Base-by-base conservation (phyloP, 2,888 invertebrate species). In the Podabrus alpinus region DNA sequence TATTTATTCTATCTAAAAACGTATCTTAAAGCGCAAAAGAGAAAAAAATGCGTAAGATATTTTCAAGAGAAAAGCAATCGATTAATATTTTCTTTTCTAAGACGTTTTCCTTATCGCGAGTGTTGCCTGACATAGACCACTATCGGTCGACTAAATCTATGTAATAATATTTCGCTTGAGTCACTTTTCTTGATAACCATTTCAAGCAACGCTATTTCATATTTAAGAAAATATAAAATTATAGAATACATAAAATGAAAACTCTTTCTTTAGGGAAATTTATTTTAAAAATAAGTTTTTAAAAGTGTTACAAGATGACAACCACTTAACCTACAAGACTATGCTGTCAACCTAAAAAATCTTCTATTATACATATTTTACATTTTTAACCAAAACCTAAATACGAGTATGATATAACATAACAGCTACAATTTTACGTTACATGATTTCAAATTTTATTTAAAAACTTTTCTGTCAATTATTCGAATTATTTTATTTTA, bases 161-260 rank as follows among this genome's bases (percentile, higher is more conserved):
- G 72, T 76, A 76, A 76, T 72, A 75, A 75, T 73, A 76, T 76
- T 76, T 76, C 73, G 72, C 76, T 68, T 60, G 68, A 76, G 73
- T 73, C 72, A 68, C 73, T 73, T 68, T 66, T 70, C 24, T 25
- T 67, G 77, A 75, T 77, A 77, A 75, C 75, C 71, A 77, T 73
- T 74, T 75, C 69, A 60, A 67, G 70, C 61, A 71, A 61, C 64
- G 66, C 69, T 71, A 77, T 72, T 74, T 77, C 64, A 75, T 74
- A 77, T 79, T 78, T 78, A 70, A 71, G 73, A 73, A 78, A 78
- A 79, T 76, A 71, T 75, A 74, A 74, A 78, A 78, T 76, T 77
- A 77, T 75, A 64, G 71, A 25, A 66, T 21, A 19, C 29, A 16
- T 19, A 70, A 69, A 75, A 75, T 72, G 71, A 75, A 72, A 72